Evolutionary conservation across 2,888 invertebrate genomes (phyloP), one percentile per base, ranked within the genome.

Genomic region (Acrobasis suavella): DNA sequence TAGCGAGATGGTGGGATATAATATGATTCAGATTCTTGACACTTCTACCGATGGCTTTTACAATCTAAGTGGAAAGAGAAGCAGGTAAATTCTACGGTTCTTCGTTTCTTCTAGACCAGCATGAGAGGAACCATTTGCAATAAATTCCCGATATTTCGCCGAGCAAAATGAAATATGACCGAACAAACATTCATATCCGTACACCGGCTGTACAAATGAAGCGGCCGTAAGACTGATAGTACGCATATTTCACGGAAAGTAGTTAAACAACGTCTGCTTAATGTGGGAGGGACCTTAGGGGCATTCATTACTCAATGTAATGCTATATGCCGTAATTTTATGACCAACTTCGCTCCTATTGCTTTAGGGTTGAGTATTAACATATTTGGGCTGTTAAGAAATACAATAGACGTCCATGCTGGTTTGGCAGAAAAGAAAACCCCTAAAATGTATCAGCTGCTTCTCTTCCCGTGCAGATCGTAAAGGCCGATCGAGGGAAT

Each of bases 171-270:
- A 60, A 52, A 60, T 17, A 56, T 42, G 0, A 12, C 54, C 5
- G 56, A 51, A 51, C 50, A 60, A 60, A 60, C 50, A 60, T 60
- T 60, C 50, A 50, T 60, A 60, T 50, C 38, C 39, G 38, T 49
- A 17, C 58, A 15, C 55, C 39, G 37, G 16, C 61, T 52, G 54
- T 54, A 55, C 54, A 61, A 61, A 61, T 61, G 61, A 49, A 61
- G 42, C 51, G 51, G 52, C 42, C 61, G 38, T 52, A 61, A 61
- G 61, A 61, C 54, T 52, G 54, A 61, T 61, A 61, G 60, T 60
- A 51, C 37, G 56, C 58, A 58, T 64, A 51, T 61, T 58, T 61
- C 51, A 46, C 51, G n/a, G 22, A 14, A 46, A 32, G 55, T 64
- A 60, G 32, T 46, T 37, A 58, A 46, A 22, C 50, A 61, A 46